Evolutionary conservation across 2,797 vertebrate genomes (phyloP), one percentile per base, ranked within the genome.

Genomic region (Chrysocyon brachyurus): DNA sequence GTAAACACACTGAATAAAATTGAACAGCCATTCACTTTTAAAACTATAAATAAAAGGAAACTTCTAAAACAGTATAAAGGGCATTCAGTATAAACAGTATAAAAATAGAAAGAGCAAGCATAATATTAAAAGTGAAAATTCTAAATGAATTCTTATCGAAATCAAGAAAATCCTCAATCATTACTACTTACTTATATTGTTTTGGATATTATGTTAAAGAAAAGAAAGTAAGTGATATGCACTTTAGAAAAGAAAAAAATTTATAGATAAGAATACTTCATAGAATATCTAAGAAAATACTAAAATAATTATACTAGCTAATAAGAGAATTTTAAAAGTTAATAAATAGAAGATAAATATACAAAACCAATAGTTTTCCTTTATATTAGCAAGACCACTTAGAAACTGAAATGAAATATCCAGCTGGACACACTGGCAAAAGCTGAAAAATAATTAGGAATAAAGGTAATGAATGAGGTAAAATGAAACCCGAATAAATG

Each of bases 401-500:
- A 70, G 73, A 95, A 96, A 91, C 3, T 91, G 70, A 94, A 94
- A 87, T 83, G 16, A 24, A 87, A 68, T 78, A 94, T 24, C 36
- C 5, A 83, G 12, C 8, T 64, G 17, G 87, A 90, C 66, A 94
- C 64, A 87, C 2, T 95, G 57, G 89, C 28, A 72, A 72, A 93
- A 73, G 61, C 36, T 83, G 46, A 72, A 91, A 72, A 90, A 70
- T 49, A 85, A 89, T 46, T 72, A 95, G 7, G 54, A 83, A 40
- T 87, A 90, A 90, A 24, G 24, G 1, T 77, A 89, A 82, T 19
- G 28, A 82, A 92, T 54, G 31, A 70, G 10, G 26, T 75, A 90
- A 91, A 93, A 81, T 26, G 28, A 90, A 19, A 78, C 7, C 31
- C 54, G 28, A 88, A 63, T 24, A 72, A 96, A 64, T 33, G 31